Evolutionary conservation across 2,797 vertebrate genomes (phyloP).

Genomic region (Rhodeus uyekii): DNA sequence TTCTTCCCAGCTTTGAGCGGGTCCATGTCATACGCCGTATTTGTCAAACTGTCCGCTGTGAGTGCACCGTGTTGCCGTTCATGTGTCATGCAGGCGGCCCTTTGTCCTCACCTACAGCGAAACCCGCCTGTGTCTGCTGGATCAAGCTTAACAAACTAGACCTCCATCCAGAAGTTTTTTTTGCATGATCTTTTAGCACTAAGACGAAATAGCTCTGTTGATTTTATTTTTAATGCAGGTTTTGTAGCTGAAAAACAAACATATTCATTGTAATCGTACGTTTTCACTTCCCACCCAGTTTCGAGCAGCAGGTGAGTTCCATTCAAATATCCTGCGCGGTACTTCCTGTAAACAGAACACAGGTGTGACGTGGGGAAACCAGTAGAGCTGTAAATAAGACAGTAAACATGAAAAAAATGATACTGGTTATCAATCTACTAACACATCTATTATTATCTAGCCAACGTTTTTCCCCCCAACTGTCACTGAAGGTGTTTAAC

Average conservation of each 20-base stretch:
- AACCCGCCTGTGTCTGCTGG: neutral
- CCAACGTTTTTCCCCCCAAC: neutral
- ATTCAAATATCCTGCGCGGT: neutral
- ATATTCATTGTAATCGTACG: neutral
- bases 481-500: neutral
- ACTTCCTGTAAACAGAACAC: constrained; percentile 2
- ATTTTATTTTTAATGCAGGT: neutral
- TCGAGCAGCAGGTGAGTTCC: neutral
- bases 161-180: neutral
- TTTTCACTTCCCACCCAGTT: neutral
- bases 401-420: neutral
- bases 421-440: neutral
- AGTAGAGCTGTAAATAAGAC: neutral
- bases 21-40: constrained; percentile 34
- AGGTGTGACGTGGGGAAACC: neutral
- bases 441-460: neutral
- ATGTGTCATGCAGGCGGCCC: constrained; percentile 2
- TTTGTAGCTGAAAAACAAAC: neutral
- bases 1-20: neutral
- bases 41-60: neutral
- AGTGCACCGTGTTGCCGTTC: neutral
- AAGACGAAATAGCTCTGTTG: neutral
- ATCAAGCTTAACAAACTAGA: neutral
- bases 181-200: neutral
- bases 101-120: constrained; percentile 18